Evolutionary conservation across 2,888 invertebrate species (phyloP).

Genomic region (Phalera bucephala): DNA sequence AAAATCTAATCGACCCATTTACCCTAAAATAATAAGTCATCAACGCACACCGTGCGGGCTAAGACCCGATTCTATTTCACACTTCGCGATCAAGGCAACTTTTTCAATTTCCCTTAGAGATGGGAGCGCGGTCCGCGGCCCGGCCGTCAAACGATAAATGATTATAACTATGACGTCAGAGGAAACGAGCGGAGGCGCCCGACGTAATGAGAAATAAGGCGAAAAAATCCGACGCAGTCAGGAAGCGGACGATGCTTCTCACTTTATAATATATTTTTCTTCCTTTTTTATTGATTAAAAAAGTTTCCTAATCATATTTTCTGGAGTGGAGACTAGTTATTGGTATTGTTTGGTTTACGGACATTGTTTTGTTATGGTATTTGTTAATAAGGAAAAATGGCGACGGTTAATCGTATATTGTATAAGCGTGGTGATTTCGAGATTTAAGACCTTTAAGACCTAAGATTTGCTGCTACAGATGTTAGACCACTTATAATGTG

Average conservation of each 20-base stretch:
- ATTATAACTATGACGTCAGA: conserved; percentile 75
- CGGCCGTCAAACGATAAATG: conserved; percentile 77
- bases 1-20: too few species aligned
- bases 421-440: too few species aligned
- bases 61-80: conserved; percentile 47
- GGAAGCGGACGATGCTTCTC: conserved; percentile 33
- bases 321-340: conserved; percentile 39
- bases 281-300: conserved; percentile 73
- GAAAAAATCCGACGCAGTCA: conserved; percentile 43
- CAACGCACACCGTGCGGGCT: conserved; percentile 19
- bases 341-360: conserved; percentile 22
- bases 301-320: conserved; percentile 73
- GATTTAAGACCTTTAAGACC: too few species aligned
- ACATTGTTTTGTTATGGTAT: not conserved
- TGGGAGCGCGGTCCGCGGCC: conserved; percentile 50
- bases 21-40: conserved; percentile 24
- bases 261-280: conserved; percentile 39
- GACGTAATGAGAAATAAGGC: conserved; percentile 67
- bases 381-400: too few species aligned
- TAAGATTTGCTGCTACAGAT: too few species aligned
- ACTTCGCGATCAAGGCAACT: conserved; percentile 59
- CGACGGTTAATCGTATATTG: too few species aligned
- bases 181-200: conserved; percentile 61
- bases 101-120: conserved; percentile 72
- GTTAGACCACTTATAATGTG: too few species aligned